Conservation (phyloP, 2,113 vertebrate species). For the Prolemur simus region DNA sequence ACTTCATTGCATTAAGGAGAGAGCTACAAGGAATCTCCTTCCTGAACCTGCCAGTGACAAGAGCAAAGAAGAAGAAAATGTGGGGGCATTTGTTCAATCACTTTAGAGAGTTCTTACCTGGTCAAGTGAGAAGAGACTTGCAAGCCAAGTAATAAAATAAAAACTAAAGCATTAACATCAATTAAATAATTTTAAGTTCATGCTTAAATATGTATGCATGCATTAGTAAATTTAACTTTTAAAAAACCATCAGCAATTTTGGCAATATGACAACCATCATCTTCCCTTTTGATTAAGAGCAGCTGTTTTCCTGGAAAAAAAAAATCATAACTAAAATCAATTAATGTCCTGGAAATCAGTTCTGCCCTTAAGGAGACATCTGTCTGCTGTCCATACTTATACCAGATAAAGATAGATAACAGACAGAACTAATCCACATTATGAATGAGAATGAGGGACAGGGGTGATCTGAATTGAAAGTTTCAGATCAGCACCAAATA, state of each 20-base stretch:
- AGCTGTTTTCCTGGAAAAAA: conserved; percentile 42
- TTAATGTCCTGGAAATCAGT: conserved; percentile 33
- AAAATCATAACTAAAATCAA: conserved; percentile 26
- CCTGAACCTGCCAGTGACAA: not conserved
- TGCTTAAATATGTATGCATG: not conserved
- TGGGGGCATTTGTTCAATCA: not conserved
- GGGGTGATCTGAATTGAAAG: not conserved
- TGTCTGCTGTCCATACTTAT: not conserved
- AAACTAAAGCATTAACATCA: not conserved
- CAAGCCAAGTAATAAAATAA: not conserved
- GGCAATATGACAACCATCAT: not conserved
- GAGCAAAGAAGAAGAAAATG: not conserved
- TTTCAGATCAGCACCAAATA: not conserved
- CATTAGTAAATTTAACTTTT: not conserved
- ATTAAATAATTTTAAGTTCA: not conserved
- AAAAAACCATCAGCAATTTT: not conserved
- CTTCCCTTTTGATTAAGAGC: not conserved
- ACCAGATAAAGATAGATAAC: not conserved
- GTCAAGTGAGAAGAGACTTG: not conserved
- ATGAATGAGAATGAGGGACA: not conserved
- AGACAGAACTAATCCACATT: not conserved
- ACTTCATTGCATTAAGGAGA: not conserved
- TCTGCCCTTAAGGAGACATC: conserved; percentile 26
- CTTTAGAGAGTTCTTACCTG: not conserved
- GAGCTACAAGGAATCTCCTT: not conserved